These are phyloP conservation scores for Geococcyx californianus DNA, from an alignment of 2,113 vertebrate genomes.

Conservation along the genomic window DNA sequence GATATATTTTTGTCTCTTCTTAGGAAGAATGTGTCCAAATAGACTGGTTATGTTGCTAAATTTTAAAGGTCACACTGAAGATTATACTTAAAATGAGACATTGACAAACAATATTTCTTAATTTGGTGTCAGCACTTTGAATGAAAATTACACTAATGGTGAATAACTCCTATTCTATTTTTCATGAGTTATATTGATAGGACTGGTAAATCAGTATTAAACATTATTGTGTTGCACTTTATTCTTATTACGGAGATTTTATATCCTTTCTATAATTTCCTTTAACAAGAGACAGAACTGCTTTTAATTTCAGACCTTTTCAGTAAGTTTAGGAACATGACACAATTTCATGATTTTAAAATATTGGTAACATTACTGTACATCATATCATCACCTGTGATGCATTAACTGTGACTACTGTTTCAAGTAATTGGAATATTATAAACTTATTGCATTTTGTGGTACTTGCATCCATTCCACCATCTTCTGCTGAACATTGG, in stretches of 20 bases:
- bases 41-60: not conserved
- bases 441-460: not conserved
- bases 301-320: not conserved
- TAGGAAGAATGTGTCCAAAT: not conserved
- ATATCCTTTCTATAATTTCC: not conserved
- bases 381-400: no score
- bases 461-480: not conserved
- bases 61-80: not conserved
- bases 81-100: not conserved
- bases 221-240: not conserved
- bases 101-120: not conserved
- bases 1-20: not conserved
- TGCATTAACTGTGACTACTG: not conserved
- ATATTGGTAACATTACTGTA: not conserved
- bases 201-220: not conserved
- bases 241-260: not conserved
- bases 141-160: not conserved
- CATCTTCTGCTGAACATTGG: not conserved
- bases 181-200: fast-evolving
- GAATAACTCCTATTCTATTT: not conserved
- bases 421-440: not conserved
- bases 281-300: not conserved
- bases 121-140: not conserved
- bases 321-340: not conserved
- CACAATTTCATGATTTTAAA: not conserved